phyloP scores from a whole-genome alignment of 2,113 vertebrate genomes.

The Corydoras sp. region DNA sequence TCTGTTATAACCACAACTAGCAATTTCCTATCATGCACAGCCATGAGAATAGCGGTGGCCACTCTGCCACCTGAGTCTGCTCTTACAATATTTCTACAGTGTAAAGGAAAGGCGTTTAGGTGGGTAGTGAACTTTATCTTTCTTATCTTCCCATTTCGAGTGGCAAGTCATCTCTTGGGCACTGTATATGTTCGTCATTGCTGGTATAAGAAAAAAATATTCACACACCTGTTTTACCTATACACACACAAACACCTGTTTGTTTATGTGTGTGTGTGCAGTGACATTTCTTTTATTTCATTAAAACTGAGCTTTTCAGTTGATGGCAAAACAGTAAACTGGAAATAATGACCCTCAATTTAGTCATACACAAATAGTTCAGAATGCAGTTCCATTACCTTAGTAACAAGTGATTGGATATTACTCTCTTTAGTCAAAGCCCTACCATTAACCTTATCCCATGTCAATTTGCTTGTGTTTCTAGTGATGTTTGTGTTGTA shows the following conservation, averaged over 20 bases:
- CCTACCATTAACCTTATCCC: constrained; percentile 45
- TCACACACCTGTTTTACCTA: constrained; percentile 63
- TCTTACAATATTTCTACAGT: constrained; percentile 63
- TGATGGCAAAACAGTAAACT: constrained; percentile 68
- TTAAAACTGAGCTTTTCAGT: constrained; percentile 61
- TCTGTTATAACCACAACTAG: constrained; percentile 70
- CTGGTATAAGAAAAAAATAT: constrained; percentile 45
- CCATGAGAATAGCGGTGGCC: constrained; percentile 35
- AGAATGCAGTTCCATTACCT: constrained; percentile 60
- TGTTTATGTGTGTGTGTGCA: constrained; percentile 26
- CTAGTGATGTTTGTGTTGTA: constrained; percentile 38
- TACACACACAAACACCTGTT: background rate
- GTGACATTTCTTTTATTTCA: constrained; percentile 35
- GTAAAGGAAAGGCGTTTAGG: constrained; percentile 54
- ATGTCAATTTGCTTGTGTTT: constrained; percentile 14
- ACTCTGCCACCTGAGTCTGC: constrained; percentile 17
- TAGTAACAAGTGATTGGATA: constrained; percentile 53
- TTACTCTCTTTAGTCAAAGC: constrained; percentile 52
- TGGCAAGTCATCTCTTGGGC: constrained; percentile 52
- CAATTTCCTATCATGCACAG: constrained; percentile 60
- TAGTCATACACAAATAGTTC: constrained; percentile 61
- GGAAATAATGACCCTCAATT: constrained; percentile 67
- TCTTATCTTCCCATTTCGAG: background rate
- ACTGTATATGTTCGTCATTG: constrained; percentile 52
- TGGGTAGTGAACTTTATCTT: background rate